Evolutionary conservation across 92 coral and sea anemone genomes (phyloP), one percentile per base, ranked within the genome.

Genomic region (Actinernus sp.): DNA sequence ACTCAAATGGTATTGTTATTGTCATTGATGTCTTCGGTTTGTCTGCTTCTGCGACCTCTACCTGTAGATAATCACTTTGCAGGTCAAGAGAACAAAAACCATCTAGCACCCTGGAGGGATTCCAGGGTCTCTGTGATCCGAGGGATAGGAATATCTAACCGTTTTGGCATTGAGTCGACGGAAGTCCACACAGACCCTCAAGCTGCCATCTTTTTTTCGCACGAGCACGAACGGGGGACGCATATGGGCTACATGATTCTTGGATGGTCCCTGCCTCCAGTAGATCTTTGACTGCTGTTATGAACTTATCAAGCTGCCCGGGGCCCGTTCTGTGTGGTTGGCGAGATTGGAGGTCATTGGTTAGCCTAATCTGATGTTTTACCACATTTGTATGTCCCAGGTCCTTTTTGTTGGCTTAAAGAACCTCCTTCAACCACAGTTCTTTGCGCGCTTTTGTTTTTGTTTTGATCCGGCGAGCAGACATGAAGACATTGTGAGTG

Each of bases 61-160:
- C 83, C 23, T 82, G 78, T 1, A 65, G 52, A 55, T 82, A 82
- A 23, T 83, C 89, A 46, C 82, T 65, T 50, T 65, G 78, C n/a
- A 82, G 49, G 32, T 82, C 89, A 19, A 82, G 34, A 5, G 83
- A 29, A 47, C 78, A 74, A 22, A 29, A 82, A 82, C 65, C 71
- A 68, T 27, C 37, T 24, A 2, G 83, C 61, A 4, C 89, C 83
- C 12, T 47, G 26, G n/a, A 82, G 58, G 7, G 73, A 41, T 41
- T 82, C 59, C 52, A 82, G 51, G 8, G 78, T 74, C 10, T 82
- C 78, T 1, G 83, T n/a, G 2, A 82, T 55, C 16, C 46, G 31
- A 58, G 78, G 68, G 25, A 81, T 71, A 8, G 81, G 76, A 55
- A 83, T 48, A 39, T 82, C 74, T 1, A 82, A 54, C 30, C 24